Evolutionary conservation across 64 coral and sea anemone species (phyloP).

Genomic region (Actinia tenebrosa): DNA sequence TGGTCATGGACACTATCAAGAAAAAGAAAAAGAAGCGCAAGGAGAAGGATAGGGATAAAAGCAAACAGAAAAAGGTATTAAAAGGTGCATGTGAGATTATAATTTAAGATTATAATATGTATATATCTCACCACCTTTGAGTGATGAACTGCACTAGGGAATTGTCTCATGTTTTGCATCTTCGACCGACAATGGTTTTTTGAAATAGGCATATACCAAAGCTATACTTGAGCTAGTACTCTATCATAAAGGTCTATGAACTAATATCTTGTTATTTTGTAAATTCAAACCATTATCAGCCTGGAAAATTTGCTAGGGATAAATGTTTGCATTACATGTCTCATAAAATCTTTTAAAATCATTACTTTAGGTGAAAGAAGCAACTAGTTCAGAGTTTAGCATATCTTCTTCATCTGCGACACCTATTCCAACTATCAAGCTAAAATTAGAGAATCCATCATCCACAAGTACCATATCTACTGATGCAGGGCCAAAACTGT

Average conservation of each 20-base stretch:
- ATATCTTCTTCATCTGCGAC: neutral
- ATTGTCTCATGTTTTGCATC: no score
- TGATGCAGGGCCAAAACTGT: neutral
- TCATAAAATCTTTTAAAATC: neutral
- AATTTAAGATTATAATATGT: no score
- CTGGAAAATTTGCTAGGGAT: no score
- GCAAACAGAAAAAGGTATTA: constrained; percentile 60
- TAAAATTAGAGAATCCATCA: constrained; percentile 41
- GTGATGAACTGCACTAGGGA: no score
- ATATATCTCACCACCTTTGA: no score
- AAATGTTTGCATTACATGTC: no score
- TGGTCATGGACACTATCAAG: constrained; percentile 32
- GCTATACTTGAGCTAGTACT: no score
- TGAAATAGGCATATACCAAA: no score
- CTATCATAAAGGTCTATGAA: no score
- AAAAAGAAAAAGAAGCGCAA: constrained; percentile 87
- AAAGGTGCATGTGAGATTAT: neutral
- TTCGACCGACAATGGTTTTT: no score
- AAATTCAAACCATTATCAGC: no score
- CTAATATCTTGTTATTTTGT: no score
- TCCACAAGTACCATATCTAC: constrained; percentile 1
- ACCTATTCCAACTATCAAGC: constrained; percentile 49
- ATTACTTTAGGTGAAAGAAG: neutral
- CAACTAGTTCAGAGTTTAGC: neutral
- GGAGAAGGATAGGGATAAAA: constrained; percentile 78